Percentiles rank a stretch among this genome's conserved stretches.
Conservation (phyloP, 2,113 vertebrate genomes). For the Menidia beryllina region DNA sequence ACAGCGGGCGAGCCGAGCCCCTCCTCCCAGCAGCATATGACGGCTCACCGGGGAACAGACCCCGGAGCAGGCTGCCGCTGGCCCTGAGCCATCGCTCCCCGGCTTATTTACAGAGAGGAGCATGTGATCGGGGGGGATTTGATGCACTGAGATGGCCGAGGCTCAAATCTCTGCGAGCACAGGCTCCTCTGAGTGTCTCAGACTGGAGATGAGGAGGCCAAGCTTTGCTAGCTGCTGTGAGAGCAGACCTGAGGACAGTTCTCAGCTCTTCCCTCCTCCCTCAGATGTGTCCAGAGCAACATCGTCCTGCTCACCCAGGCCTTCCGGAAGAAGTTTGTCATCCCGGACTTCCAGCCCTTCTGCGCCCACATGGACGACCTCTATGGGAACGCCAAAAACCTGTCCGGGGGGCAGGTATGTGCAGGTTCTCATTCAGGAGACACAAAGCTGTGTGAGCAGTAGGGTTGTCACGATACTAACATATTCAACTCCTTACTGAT, state of each 20-base stretch:
- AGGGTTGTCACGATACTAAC: too few species aligned
- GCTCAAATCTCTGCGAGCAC: constrained; percentile 36
- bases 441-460: too few species aligned
- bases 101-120: constrained; percentile 67
- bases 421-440: too few species aligned
- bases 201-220: too few species aligned
- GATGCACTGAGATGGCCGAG: constrained; percentile 31
- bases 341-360: constrained; percentile 97
- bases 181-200: too few species aligned
- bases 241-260: too few species aligned
- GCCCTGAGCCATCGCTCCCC: constrained; percentile 42
- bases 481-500: too few species aligned
- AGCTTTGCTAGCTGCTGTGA: too few species aligned
- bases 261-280: constrained; percentile 2
- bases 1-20: background rate
- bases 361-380: constrained; percentile 94
- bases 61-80: constrained; percentile 27
- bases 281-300: constrained; percentile 98
- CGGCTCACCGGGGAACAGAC: constrained; percentile 34
- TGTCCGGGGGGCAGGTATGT: constrained; percentile 92
- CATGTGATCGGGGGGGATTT: constrained; percentile 55
- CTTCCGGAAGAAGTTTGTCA: constrained; percentile 98
- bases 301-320: constrained; percentile 98
- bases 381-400: constrained; percentile 90
- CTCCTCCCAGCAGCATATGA: constrained; percentile 35